Evolutionary conservation across 2,888 invertebrate genomes (phyloP).

Genomic region (Luperina nickerlii): DNA sequence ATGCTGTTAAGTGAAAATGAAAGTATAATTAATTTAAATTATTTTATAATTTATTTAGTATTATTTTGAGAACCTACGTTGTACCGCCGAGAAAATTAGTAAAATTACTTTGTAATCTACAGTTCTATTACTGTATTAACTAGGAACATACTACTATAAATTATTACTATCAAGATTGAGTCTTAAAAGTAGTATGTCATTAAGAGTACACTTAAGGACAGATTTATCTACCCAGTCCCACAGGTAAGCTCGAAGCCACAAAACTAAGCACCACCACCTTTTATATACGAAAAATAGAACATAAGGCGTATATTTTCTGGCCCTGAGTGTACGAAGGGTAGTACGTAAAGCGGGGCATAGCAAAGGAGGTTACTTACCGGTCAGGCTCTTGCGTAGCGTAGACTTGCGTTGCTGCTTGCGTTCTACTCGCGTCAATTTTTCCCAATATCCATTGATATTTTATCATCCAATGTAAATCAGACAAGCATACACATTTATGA

Average conservation of each 20-base stretch:
- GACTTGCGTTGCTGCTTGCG: constrained; percentile 98
- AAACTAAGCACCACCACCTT: constrained; percentile 70
- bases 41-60: constrained; percentile 53
- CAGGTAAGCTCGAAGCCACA: constrained; percentile 74
- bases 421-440: constrained; percentile 91
- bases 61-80: constrained; percentile 50
- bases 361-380: constrained; percentile 93
- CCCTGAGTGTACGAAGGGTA: constrained; percentile 81
- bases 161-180: constrained; percentile 49
- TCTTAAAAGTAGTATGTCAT: constrained; percentile 66
- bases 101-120: constrained; percentile 54
- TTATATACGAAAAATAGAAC: constrained; percentile 38
- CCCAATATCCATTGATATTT: constrained; percentile 76
- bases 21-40: constrained; percentile 38
- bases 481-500: constrained; percentile 88
- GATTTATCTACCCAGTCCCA: constrained; percentile 69
- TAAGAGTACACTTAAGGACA: constrained; percentile 80
- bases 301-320: constrained; percentile 69
- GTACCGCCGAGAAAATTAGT: constrained; percentile 55
- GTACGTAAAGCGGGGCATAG: constrained; percentile 81
- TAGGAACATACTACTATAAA: constrained; percentile 58
- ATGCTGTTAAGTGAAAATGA: constrained; percentile 64
- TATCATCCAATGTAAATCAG: constrained; percentile 69
- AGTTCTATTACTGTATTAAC: constrained; percentile 58
- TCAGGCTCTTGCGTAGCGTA: constrained; percentile 93